These are phyloP conservation scores for Microcebus griseorufus DNA, from an alignment of 2,113 vertebrate genomes.

Conservation along the genomic window DNA sequence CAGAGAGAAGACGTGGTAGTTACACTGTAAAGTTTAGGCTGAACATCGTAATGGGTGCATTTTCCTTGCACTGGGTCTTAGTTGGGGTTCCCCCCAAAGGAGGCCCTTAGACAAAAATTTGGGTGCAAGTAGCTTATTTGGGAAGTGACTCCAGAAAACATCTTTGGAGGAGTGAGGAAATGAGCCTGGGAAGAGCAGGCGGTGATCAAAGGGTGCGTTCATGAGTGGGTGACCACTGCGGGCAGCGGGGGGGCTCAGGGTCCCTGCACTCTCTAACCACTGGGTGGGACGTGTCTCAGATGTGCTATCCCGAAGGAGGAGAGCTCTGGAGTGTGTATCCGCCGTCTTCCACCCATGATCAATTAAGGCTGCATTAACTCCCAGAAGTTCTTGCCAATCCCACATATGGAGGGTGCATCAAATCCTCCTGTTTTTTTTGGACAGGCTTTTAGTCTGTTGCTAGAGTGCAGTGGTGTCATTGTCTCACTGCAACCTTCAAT, in stretches of 20 bases:
- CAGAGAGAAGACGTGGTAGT: background rate
- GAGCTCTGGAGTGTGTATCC: no score
- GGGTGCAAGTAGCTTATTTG: background rate
- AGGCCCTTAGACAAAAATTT: background rate
- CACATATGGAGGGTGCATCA: background rate
- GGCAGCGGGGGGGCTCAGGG: background rate
- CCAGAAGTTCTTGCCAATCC: background rate
- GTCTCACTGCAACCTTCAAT: no score
- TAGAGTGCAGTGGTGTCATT: no score
- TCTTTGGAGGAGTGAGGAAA: background rate
- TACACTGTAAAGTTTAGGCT: background rate
- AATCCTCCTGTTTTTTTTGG: background rate
- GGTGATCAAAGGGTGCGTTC: no score
- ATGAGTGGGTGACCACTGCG: background rate
- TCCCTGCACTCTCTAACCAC: no score
- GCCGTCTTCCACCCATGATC: background rate
- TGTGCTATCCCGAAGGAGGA: background rate
- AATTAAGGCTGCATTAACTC: background rate
- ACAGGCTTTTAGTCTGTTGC: no score
- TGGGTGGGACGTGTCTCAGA: background rate
- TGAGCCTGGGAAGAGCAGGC: background rate
- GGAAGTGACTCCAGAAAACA: background rate
- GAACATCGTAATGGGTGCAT: background rate
- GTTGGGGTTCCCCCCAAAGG: background rate
- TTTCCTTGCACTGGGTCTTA: background rate